Conservation (phyloP, 2,888 invertebrate genomes). For the Allolobophora icterica region DNA sequence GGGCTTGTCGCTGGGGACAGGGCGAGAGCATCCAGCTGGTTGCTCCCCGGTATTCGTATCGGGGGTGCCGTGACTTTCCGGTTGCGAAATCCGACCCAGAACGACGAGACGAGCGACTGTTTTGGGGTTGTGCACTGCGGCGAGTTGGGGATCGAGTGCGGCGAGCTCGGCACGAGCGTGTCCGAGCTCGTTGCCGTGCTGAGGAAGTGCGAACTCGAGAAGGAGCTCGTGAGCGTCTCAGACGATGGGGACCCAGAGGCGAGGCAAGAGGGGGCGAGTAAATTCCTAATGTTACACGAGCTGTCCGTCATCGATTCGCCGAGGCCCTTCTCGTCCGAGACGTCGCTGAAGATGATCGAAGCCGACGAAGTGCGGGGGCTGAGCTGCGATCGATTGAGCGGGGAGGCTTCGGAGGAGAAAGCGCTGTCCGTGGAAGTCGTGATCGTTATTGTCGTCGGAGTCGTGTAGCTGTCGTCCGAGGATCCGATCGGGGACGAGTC, state of each 20-base stretch:
- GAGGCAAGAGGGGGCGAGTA: constrained; percentile 6
- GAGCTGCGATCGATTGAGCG: constrained; percentile 37
- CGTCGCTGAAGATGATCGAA: constrained; percentile 26
- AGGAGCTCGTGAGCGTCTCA: constrained; percentile 51
- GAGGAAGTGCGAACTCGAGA: constrained; percentile 42
- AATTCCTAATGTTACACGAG: constrained; percentile 29
- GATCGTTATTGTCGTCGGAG: constrained; percentile 37
- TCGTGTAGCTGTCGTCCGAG: constrained; percentile 34
- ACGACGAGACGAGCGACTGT: constrained; percentile 43
- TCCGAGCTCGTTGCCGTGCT: constrained; percentile 60
- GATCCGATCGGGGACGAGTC: constrained; percentile 31
- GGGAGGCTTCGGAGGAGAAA: constrained; percentile 36
- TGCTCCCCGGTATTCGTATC: constrained; percentile 31
- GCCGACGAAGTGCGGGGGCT: constrained; percentile 30
- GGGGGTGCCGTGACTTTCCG: constrained; percentile 44
- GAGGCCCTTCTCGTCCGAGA: constrained; percentile 19
- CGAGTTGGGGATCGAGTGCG: constrained; percentile 54
- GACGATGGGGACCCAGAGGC: constrained; percentile 48
- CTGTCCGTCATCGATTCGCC: not conserved
- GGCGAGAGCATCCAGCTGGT: constrained; percentile 55
- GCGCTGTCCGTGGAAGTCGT: constrained; percentile 41
- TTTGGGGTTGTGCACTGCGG: constrained; percentile 34
- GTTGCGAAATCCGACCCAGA: constrained; percentile 44
- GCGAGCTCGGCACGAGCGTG: constrained; percentile 60
- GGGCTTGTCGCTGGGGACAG: constrained; percentile 58